Evolutionary conservation across 2,113 vertebrate genomes (phyloP), one percentile per base, ranked within the genome.

Genomic region (Coptodon bakossiorum): DNA sequence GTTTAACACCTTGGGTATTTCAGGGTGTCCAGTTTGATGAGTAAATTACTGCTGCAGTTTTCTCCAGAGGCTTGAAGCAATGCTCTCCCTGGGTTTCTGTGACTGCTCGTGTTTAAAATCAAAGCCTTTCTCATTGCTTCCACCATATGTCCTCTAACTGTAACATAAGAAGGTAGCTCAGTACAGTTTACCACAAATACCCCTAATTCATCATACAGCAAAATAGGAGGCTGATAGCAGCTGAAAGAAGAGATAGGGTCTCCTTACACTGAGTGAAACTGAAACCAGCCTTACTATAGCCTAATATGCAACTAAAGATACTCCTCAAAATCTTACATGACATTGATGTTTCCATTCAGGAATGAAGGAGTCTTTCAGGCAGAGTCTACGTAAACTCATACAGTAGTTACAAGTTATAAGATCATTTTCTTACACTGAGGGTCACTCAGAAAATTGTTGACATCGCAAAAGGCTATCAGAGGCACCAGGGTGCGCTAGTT

Each of bases 151-250:
- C 80, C 85, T 66, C 82, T 81, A 76, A 43, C 90, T 91, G 96
- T 95, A 97, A 97, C 88, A 87, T 81, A 93, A 97, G 95, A 95
- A 84, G 92, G 84, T 9, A 24, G 86, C 91, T 93, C 93, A 95
- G 95, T 93, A 92, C 92, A 90, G 92, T 95, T 95, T 86, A 93
- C 93, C 96, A 95, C 92, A 90, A 94, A 91, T 93, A 93, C 90
- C 94, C 95, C 92, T 96, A 96, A 97, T 97, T 96, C 95, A 97
- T 97, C 96, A 97, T 95, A 90, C 56, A 79, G 94, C 31, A 93
- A 96, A 96, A 97, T 92, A 91, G 95, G 80, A 80, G 87, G 40
- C 10, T 97, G 96, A 96, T 95, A 91, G 96, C 94, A 85, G 81
- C 90, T 95, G 96, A 95, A 96, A 97, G 92, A 87, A 78, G 94